These are phyloP conservation scores for Datnioides undecimradiatus DNA, from an alignment of 2,113 vertebrate species.

Conservation along the genomic window DNA sequence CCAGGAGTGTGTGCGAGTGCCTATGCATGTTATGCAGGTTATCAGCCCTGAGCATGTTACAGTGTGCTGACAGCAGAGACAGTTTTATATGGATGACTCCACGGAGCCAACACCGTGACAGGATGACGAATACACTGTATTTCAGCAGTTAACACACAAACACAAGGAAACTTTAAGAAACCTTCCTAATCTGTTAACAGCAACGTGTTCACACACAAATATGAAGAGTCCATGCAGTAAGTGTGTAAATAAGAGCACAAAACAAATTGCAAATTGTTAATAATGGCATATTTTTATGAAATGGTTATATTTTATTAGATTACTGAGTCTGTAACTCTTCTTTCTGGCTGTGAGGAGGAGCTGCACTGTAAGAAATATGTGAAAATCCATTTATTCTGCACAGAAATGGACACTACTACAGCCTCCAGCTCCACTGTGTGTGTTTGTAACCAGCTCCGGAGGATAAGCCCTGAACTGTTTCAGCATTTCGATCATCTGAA, in stretches of 20 bases:
- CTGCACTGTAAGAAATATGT: no score
- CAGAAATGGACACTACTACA: no score
- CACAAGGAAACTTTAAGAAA: background rate
- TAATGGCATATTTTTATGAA: no score
- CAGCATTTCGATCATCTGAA: no score
- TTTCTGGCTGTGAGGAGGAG: no score
- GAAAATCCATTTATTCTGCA: no score
- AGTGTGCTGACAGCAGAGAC: constrained; percentile 28
- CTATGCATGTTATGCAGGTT: constrained; percentile 5
- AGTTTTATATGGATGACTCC: constrained; percentile 8
- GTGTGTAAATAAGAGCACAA: background rate
- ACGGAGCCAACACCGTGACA: background rate
- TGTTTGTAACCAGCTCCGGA: no score
- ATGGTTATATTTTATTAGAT: no score
- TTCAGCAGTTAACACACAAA: background rate
- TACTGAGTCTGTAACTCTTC: no score
- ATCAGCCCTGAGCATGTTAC: background rate
- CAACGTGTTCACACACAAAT: background rate
- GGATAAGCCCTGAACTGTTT: no score
- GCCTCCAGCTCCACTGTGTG: no score
- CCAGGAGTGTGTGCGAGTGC: constrained; percentile 3
- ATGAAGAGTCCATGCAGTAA: background rate
- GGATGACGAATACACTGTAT: background rate
- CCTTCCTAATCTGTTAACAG: background rate
- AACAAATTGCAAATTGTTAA: background rate